Evolutionary conservation across 2,888 invertebrate genomes (phyloP), one percentile per base, ranked within the genome.

Genomic region (Apamea epomidion): DNA sequence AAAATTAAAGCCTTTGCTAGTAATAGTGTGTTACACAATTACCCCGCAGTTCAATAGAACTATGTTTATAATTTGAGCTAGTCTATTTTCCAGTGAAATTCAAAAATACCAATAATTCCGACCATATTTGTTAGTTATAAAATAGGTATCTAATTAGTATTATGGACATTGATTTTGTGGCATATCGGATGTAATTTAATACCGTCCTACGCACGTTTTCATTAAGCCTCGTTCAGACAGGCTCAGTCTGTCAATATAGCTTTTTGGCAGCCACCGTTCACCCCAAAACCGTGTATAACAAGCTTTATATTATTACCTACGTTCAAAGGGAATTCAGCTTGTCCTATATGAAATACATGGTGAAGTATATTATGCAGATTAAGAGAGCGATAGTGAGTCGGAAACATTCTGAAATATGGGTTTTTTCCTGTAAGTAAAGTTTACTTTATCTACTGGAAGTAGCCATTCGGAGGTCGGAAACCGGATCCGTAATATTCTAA

Each of bases 161-260:
- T 54, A 60, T 21, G 54, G 51, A 48, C n/a, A 48, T 58, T 51
- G 42, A 51, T 58, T 76, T 85, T 72, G 51, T 72, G 67, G 74
- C 37, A 29, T 69, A 62, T 65, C 69, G 73, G 65, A 64, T 64
- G n/a, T 76, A 76, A 76, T 87, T 79, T 74, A 84, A 80, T 76
- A 67, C 80, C 76, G 42, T n/a, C 74, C 83, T 74, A 77, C 83
- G 25, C 84, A 62, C 32, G 25, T 74, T 80, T 84, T 83, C 62
- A 87, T 87, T 76, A 76, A 71, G 54, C 64, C 45, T 37, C 74
- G 71, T 84, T 72, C 76, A 80, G 80, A 67, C 51, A 45, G 73
- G 78, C 68, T 78, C 51, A 75, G 51, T 69, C 21, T 60, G 78
- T 74, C 74, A 84, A 76, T 68, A 76, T 71, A 32, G 51, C 45